Evolutionary conservation across 2,797 vertebrate genomes (phyloP).

Genomic region (Eulemur rubriventer): DNA sequence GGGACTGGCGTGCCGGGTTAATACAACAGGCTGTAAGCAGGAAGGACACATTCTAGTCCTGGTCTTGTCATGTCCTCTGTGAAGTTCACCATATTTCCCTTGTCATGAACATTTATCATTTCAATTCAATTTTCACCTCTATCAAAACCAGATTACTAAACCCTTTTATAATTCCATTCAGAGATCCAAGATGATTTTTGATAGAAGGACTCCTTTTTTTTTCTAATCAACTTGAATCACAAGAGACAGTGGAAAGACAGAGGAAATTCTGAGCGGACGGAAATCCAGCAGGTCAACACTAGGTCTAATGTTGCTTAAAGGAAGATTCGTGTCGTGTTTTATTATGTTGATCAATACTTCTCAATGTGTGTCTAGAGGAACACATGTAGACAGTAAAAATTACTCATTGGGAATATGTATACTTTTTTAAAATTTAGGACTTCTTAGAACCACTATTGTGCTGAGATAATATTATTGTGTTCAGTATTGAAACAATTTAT

Average conservation of each 20-base stretch:
- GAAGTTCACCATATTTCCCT: background rate
- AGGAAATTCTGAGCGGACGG: background rate
- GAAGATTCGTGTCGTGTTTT: background rate
- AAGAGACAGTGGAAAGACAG: background rate
- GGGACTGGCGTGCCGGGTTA: background rate
- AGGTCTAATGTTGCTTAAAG: background rate
- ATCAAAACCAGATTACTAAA: background rate
- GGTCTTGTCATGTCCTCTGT: background rate
- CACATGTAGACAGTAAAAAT: background rate
- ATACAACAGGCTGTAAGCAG: background rate
- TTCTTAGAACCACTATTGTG: background rate
- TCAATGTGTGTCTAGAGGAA: background rate
- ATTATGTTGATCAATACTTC: background rate
- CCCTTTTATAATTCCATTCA: background rate
- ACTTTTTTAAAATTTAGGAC: background rate
- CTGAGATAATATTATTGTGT: background rate
- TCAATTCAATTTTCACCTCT: background rate
- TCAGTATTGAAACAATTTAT: background rate
- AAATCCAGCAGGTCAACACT: background rate
- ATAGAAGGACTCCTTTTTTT: background rate
- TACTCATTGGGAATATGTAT: background rate
- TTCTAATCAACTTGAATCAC: background rate
- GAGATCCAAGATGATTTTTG: constrained; percentile 14
- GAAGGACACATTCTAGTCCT: background rate
- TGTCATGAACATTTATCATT: background rate